Evolutionary conservation across 1,140 invertebrate genomes (phyloP).

Genomic region (Conus ventricosus): DNA sequence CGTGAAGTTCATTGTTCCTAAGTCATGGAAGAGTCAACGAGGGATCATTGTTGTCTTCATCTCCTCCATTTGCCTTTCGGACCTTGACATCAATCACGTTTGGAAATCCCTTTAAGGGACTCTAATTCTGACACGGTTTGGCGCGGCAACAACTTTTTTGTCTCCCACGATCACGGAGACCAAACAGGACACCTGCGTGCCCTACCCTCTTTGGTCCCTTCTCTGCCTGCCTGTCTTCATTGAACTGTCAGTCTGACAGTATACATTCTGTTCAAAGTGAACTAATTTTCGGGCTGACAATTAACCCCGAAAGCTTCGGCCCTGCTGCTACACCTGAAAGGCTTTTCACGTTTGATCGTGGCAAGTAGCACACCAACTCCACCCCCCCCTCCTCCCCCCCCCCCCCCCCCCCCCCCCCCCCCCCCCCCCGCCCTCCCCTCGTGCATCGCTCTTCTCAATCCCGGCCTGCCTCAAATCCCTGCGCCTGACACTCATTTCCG

Average conservation of each 20-base stretch:
- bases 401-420: too few relatives aligned
- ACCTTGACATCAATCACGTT: neutral
- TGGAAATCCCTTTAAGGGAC: neutral
- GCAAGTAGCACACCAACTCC: neutral
- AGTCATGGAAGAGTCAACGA: neutral
- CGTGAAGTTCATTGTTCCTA: neutral
- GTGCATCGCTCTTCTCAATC: neutral
- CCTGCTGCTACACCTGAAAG: neutral
- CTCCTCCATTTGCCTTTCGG: neutral
- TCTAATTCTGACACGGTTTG: neutral
- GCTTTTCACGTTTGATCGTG: neutral
- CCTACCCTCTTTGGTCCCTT: neutral
- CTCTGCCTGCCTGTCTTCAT: neutral
- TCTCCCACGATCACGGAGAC: neutral
- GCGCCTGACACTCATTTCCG: conserved; percentile 22
- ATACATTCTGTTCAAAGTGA: neutral
- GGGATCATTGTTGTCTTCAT: neutral
- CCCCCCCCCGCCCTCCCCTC: too few relatives aligned
- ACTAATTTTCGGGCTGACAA: conserved; percentile 11
- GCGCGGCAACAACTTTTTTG: neutral
- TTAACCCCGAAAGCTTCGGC: neutral
- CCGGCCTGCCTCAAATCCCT: conserved; percentile 13
- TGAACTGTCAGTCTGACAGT: neutral
- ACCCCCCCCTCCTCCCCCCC: too few relatives aligned
- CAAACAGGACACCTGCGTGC: neutral